Evolutionary conservation across 2,113 vertebrate species (phyloP), one percentile per base, ranked within the genome.

Genomic region (Phalacrocorax brasilianus): DNA sequence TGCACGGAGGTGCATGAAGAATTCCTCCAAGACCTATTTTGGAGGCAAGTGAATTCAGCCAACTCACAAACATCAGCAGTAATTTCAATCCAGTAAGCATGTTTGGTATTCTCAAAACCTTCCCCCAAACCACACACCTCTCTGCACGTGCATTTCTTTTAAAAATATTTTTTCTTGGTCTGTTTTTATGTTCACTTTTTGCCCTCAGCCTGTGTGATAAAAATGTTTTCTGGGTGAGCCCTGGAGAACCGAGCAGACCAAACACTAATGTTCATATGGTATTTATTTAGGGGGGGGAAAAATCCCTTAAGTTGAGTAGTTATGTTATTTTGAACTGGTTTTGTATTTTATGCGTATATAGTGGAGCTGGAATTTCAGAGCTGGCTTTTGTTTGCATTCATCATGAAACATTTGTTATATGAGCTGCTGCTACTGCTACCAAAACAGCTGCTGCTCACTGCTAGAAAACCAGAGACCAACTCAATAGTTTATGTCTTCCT

Each of bases 361-460:
- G 93, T 28, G 17, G 50, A 95, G 96, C 91, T 97, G 97, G 97
- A 98, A 98, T 98, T 97, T 97, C 94, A 96, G 97, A 50, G 92
- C 95, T 97, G 97, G 97, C 97, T 97, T 98, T 98, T 97, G 97
- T 97, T 97, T 97, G 97, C 95, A 45, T 97, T 98, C 91, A 95
- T 97, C 97, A 94, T 75, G 97, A 98, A 97, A 94, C 97, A 98
- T 97, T 97, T 97, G 97, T 97, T 98, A 97, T 92, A 96, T 79
- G 97, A 98, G 97, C 97, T 95, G 96, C 94, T 93, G 97, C 97
- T 98, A 96, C 97, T 91, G 97, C 97, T 97, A 84, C 95, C 85
- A 93, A 93, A 94, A 97, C 97, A 98, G 97, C 97, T 95, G 97
- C 92, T 85, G 72, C 78, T 96, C 62, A 70, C 95, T 52, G 91